phyloP scores from a whole-genome alignment of 2,797 vertebrate genomes.

The Chaetodon trifasciatus region DNA sequence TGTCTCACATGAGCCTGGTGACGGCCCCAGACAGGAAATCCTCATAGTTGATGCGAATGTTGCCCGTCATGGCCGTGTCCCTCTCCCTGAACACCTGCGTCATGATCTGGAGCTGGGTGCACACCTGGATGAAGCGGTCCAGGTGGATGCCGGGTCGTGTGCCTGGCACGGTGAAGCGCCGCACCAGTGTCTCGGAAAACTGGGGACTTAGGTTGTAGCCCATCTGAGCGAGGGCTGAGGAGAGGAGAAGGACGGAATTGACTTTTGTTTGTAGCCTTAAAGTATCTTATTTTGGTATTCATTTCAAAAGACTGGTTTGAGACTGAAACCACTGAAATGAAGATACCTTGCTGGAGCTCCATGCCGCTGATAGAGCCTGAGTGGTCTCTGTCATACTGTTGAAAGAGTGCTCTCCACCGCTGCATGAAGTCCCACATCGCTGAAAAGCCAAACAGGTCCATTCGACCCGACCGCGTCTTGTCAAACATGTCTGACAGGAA shows the following conservation, averaged over 20 bases:
- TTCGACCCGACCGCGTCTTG: conserved; percentile 90
- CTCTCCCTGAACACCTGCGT: conserved; percentile 94
- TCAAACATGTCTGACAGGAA: conserved; percentile 94
- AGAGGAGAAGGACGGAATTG: neutral
- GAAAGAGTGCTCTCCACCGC: conserved; percentile 94
- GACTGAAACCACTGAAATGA: neutral
- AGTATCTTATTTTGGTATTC: neutral
- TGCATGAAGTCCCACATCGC: conserved; percentile 93
- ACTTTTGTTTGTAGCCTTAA: neutral
- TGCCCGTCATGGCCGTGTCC: conserved; percentile 89
- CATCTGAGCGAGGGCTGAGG: conserved; percentile 94
- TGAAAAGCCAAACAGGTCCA: conserved; percentile 93
- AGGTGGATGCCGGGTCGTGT: conserved; percentile 87
- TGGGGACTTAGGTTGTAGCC: conserved; percentile 96
- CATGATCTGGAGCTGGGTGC: conserved; percentile 94
- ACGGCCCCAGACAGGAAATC: conserved; percentile 92
- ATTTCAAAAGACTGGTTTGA: neutral
- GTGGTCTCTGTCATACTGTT: conserved; percentile 93
- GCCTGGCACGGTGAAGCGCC: conserved; percentile 74
- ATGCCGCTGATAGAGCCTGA: conserved; percentile 90
- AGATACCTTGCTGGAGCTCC: conserved; percentile 94
- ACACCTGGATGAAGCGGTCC: conserved; percentile 96
- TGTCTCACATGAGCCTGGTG: conserved; percentile 89
- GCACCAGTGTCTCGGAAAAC: conserved; percentile 91
- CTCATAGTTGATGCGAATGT: conserved; percentile 91